phyloP scores from a whole-genome alignment of 2,797 vertebrate species.

The Natrix natrix region DNA sequence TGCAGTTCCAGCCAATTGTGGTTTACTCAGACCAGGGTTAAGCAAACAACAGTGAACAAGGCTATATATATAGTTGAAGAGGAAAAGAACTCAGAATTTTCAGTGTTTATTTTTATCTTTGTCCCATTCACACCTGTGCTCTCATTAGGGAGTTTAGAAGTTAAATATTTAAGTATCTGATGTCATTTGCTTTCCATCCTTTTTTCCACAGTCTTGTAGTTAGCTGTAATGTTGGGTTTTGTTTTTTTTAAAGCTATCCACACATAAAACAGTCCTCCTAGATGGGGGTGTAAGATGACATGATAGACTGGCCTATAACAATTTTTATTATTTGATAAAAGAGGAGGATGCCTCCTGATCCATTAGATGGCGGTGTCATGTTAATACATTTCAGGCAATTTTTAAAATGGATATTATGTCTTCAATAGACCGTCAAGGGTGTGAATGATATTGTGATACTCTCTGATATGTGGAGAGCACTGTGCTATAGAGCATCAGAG shows the following conservation, averaged over 20 bases:
- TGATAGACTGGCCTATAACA: conserved; percentile 71
- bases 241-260: conserved; percentile 39
- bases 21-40: neutral
- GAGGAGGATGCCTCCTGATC: conserved; percentile 67
- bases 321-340: conserved; percentile 74
- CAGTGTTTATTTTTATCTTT: neutral
- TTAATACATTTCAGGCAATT: conserved; percentile 71
- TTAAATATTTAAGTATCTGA: conserved; percentile 19
- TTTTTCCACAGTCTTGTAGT: conserved; percentile 43
- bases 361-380: conserved; percentile 68
- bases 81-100: neutral
- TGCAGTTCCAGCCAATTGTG: neutral
- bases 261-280: conserved; percentile 48
- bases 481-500: conserved; percentile 49
- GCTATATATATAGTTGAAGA: neutral
- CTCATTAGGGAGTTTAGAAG: conserved; percentile 46
- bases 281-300: conserved; percentile 60
- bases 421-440: conserved; percentile 62
- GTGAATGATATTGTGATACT: conserved; percentile 63
- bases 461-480: conserved; percentile 44
- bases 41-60: neutral
- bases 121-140: conserved; percentile 11
- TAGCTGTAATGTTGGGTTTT: conserved; percentile 17
- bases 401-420: conserved; percentile 66
- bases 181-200: conserved; percentile 37